Evolutionary conservation across 2,888 invertebrate genomes (phyloP).

Genomic region (Orchestes rusci): DNA sequence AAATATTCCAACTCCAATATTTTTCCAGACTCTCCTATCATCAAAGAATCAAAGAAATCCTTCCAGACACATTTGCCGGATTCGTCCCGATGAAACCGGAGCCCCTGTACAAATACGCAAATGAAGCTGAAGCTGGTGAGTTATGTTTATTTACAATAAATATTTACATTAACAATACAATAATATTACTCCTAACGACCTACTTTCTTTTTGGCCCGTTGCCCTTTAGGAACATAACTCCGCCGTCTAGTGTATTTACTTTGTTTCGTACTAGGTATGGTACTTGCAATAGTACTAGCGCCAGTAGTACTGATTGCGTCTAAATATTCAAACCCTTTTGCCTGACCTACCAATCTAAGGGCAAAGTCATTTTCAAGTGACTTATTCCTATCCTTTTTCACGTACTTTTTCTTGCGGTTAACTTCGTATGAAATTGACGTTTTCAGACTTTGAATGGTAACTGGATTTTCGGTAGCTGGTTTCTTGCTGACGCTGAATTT

Average conservation of each 20-base stretch:
- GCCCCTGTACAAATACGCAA: conserved; percentile 84
- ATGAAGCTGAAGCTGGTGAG: conserved; percentile 77
- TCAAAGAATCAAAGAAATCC: conserved; percentile 86
- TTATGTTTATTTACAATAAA: conserved; percentile 20
- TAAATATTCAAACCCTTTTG: conserved; percentile 37
- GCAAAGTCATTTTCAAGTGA: conserved; percentile 33
- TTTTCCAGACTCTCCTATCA: conserved; percentile 68
- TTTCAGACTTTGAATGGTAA: conserved; percentile 47
- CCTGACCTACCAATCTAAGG: conserved; percentile 42
- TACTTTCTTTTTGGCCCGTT: conserved; percentile 19
- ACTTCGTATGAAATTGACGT: conserved; percentile 50
- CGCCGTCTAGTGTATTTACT: conserved; percentile 31
- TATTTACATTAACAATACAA: not conserved
- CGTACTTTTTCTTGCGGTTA: conserved; percentile 37
- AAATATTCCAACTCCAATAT: too few species aligned
- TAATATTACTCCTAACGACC: not conserved
- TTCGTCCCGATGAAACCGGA: conserved; percentile 81
- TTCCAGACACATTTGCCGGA: conserved; percentile 78
- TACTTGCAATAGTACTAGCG: conserved; percentile 10
- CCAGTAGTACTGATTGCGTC: conserved; percentile 19
- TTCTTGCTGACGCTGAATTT: not conserved
- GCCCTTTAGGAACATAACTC: conserved; percentile 25
- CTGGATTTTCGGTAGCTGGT: conserved; percentile 26
- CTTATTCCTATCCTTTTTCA: not conserved
- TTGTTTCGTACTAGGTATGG: conserved; percentile 20